These are phyloP conservation scores for Calephelis nemesis DNA, from an alignment of 1,140 invertebrate genomes.

Conservation along the genomic window DNA sequence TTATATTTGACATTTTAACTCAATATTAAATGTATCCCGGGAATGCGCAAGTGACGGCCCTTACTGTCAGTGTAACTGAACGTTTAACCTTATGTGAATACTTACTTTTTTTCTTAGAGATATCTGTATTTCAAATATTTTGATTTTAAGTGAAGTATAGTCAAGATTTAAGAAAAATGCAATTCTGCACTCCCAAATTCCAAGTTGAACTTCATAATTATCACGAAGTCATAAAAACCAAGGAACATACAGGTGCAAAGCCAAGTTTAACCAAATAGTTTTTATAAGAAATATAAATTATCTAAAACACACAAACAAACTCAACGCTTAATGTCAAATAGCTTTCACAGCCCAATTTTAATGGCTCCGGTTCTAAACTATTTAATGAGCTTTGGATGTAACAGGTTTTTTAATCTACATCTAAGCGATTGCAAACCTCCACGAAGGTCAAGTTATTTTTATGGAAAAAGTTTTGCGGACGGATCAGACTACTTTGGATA, in stretches of 20 bases:
- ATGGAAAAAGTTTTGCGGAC: slow-evolving; percentile 9
- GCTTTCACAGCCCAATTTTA: slow-evolving; percentile 17
- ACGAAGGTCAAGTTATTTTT: slow-evolving; percentile 14
- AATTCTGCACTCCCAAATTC: too few relatives aligned
- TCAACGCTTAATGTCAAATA: slow-evolving; percentile 15
- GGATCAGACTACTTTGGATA: not conserved
- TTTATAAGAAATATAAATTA: not conserved
- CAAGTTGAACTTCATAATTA: too few relatives aligned
- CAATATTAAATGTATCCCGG: too few relatives aligned
- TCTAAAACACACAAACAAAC: slow-evolving; percentile 15
- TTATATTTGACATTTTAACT: too few relatives aligned
- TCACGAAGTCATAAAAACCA: too few relatives aligned
- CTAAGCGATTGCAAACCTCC: slow-evolving; percentile 11
- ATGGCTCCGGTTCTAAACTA: slow-evolving; percentile 17
- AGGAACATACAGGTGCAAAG: not conserved
- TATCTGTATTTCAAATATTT: too few relatives aligned
- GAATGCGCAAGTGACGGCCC: too few relatives aligned
- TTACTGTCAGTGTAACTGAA: too few relatives aligned
- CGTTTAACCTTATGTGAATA: too few relatives aligned
- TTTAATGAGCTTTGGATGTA: slow-evolving; percentile 12
- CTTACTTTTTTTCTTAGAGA: too few relatives aligned
- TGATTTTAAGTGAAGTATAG: too few relatives aligned
- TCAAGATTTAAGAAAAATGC: too few relatives aligned
- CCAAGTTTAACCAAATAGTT: slow-evolving; percentile 1
- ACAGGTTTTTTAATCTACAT: slow-evolving; percentile 16